Evolutionary conservation across 2,113 vertebrate genomes (phyloP), one percentile per base, ranked within the genome.

Genomic region (Pongo abelii): DNA sequence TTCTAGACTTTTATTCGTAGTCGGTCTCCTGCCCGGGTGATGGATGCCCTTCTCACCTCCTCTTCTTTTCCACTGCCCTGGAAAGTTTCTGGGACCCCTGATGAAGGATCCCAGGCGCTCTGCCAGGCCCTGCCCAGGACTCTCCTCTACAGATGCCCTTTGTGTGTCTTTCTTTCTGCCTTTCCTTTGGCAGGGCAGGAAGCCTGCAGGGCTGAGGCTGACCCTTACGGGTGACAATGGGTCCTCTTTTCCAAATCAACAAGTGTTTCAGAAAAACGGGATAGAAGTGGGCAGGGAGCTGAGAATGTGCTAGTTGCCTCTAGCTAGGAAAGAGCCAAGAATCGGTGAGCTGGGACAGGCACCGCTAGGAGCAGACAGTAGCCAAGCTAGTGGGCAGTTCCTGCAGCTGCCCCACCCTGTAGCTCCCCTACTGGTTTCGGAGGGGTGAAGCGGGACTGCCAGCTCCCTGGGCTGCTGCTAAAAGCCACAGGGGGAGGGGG

Each of bases 381-480:
- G 59, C n/a, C 48, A 0, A 8, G 79, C 48, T 52, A 43, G 25
- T 6, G 4, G 32, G 32, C 67, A 18, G 70, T 48, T n/a, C 43
- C 9, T 20, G 6, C 43, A 23, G 30, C 43, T 16, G 25, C 30
- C 40, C 22, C 14, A 69, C 79, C n/a, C 22, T 8, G 55, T 9
- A 1, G 11, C 38, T 3, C 16, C 20, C 10, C 0, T 3, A 2
- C 40, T 78, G 25, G 7, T 35, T 35, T 59, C 5, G 11, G 25
- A 43, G 17, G 32, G 74, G 16, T 8, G 3, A 52, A 25, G 40
- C 0, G 2, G 16, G 43, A 11, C 0, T 2, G 4, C 35, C 48
- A 25, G 23, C 16, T 64, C 9, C 35, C 79, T 4, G 10, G 30
- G 50, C 72, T 38, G 48, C 91, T 30, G 46, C 50, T 25, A 7